Conservation (phyloP, 2,797 vertebrate species). For the Scleropages formosus region DNA sequence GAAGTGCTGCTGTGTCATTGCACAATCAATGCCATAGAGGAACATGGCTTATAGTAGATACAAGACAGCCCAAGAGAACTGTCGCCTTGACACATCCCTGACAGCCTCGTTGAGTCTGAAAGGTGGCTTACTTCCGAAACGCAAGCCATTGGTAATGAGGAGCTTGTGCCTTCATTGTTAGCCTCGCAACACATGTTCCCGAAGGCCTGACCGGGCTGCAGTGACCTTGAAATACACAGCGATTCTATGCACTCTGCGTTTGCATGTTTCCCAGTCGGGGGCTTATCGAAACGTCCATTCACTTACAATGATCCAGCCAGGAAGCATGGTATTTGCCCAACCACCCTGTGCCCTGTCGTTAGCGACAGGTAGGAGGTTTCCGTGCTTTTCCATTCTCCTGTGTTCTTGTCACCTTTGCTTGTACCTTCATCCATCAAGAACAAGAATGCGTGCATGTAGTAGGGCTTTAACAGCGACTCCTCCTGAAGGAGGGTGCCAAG, state of each 20-base stretch:
- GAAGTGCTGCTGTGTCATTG: not conserved
- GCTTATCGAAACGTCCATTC: not conserved
- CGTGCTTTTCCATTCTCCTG: not conserved
- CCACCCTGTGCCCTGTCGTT: not conserved
- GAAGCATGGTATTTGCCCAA: not conserved
- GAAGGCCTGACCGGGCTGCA: not conserved
- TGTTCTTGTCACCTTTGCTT: slow-evolving; percentile 30
- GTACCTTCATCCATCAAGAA: slow-evolving; percentile 37
- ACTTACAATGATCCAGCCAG: not conserved
- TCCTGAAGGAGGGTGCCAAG: not conserved
- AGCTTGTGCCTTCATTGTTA: no score
- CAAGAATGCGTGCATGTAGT: not conserved
- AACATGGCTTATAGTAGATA: no score
- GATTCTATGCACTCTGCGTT: not conserved
- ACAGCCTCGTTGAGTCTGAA: not conserved
- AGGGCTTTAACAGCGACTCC: slow-evolving; percentile 26
- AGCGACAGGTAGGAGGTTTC: slow-evolving; percentile 3
- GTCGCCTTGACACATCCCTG: not conserved
- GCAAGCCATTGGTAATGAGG: no score
- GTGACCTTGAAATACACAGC: slow-evolving; percentile 6
- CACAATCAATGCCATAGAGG: not conserved
- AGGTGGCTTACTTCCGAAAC: no score
- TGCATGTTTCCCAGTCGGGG: not conserved
- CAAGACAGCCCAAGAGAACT: no score
- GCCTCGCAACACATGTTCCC: no score